These are phyloP conservation scores for Petaurus breviceps DNA, from an alignment of 2,113 vertebrate genomes.

Conservation along the genomic window DNA sequence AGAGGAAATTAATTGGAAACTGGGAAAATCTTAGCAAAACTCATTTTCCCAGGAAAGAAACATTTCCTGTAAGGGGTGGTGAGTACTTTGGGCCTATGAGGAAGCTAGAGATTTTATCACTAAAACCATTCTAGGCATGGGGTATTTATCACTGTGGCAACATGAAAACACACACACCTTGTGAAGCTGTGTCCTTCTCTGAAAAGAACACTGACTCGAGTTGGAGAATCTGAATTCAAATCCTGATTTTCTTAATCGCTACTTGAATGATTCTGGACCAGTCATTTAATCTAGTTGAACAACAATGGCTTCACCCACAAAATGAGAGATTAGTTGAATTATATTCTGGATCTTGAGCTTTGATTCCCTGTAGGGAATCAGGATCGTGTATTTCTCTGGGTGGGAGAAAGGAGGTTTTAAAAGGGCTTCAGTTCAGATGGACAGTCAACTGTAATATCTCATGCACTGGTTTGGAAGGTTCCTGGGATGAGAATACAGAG, in stretches of 20 bases:
- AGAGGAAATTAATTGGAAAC: neutral
- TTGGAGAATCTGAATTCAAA: neutral
- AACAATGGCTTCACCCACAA: neutral
- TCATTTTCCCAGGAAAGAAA: neutral
- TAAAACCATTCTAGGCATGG: neutral
- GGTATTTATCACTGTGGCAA: neutral
- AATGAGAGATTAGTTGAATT: neutral
- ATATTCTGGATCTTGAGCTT: neutral
- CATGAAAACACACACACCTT: neutral
- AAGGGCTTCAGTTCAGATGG: neutral
- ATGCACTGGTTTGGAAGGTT: conserved; percentile 27
- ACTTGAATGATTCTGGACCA: neutral
- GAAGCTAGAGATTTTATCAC: neutral
- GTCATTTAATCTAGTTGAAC: neutral
- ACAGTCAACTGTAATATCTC: neutral
- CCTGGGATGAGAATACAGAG: conserved; percentile 30
- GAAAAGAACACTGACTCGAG: neutral
- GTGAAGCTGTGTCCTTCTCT: neutral
- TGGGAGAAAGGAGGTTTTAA: neutral
- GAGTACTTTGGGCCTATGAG: neutral
- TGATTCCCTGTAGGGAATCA: neutral
- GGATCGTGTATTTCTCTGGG: neutral
- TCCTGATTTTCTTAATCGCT: neutral
- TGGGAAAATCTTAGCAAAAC: neutral
- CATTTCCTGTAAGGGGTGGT: neutral